Base-by-base conservation (phyloP, 35 echinoderm and acorn worm species). In the Heliocidaris erythrogramma region DNA sequence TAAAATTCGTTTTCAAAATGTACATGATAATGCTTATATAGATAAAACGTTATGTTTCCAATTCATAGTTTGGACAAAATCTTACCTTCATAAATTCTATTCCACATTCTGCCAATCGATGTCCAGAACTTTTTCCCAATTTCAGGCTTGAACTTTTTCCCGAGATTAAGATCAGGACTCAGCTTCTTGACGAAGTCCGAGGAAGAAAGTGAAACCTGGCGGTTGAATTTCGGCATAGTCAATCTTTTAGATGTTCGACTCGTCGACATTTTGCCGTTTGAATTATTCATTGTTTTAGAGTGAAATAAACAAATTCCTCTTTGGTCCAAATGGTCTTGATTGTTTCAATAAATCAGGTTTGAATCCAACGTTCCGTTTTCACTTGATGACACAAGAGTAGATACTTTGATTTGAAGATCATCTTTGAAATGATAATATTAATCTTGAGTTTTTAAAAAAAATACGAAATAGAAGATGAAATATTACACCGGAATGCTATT, bases 21-120 rank as follows among this genome's bases (percentile, higher is more conserved):
- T 42, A 42, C 3, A 9, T 17, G 31, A 32, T 29, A 29, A 86
- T 86, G 85, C n/a, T 84, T 29, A n/a, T 30, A 7, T 86, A 7
- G 85, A 32, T 86, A 86, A 32, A 30, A 30, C 1, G 4, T 84
- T 1, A 18, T 86, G 1, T 29, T 6, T 24, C 27, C 4, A 18
- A 86, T 29, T 30, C 5, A 32, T 86, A 30, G 30, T 13, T 86
- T 17, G 7, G 69, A 18, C 14, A 17, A 21, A 47, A 24, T 2
- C 87, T 89, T 48, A 89, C 87, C 87, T 47, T 89, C 47, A 48
- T 89, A 89, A 47, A 89, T 89, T 89, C 30, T 89, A 18, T n/a
- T 5, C 87, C 87, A 89, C 87, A 89, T 89, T 32, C 47, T 89
- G 21, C 31, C 87, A 31, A 89, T 35, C 3, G 87, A 89, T 9